Evolutionary conservation across 2,888 invertebrate species (phyloP).

Genomic region (Aromia moschata): DNA sequence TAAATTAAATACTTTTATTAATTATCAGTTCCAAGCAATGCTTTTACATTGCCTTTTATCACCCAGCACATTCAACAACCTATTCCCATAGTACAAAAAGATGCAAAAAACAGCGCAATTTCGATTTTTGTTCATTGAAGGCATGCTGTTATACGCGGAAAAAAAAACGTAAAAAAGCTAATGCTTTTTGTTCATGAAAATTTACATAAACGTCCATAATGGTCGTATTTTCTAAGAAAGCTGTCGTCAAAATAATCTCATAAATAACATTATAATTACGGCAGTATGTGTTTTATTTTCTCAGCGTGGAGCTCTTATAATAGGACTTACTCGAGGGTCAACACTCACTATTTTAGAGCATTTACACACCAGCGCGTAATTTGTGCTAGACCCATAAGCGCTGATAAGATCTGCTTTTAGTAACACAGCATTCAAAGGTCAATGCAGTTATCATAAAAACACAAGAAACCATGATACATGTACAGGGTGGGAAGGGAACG

Average conservation of each 20-base stretch:
- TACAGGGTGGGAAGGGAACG: slow-evolving; percentile 11
- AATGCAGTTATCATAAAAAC: slow-evolving; percentile 34
- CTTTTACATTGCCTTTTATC: too few relatives aligned
- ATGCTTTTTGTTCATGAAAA: slow-evolving; percentile 29
- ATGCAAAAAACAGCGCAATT: not conserved
- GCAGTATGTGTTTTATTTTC: slow-evolving; percentile 42
- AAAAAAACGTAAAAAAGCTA: slow-evolving; percentile 17
- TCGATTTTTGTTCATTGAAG: slow-evolving; percentile 6
- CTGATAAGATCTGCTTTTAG: slow-evolving; percentile 45
- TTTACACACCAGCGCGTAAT: slow-evolving; percentile 45
- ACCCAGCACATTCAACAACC: not conserved
- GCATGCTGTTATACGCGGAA: not conserved
- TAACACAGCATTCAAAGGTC: slow-evolving; percentile 28
- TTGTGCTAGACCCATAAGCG: slow-evolving; percentile 43
- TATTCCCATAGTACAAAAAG: not conserved
- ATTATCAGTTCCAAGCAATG: too few relatives aligned
- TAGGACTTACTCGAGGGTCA: slow-evolving; percentile 47
- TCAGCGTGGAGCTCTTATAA: slow-evolving; percentile 41
- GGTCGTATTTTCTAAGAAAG: slow-evolving; percentile 38
- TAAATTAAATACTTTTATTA: too few relatives aligned
- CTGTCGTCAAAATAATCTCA: slow-evolving; percentile 44
- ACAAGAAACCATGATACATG: slow-evolving; percentile 18
- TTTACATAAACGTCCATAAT: slow-evolving; percentile 42
- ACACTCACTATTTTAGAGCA: slow-evolving; percentile 42
- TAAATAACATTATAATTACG: slow-evolving; percentile 43